These are phyloP conservation scores for Malacoraja senta DNA, from an alignment of 2,797 vertebrate species.

Conservation along the genomic window DNA sequence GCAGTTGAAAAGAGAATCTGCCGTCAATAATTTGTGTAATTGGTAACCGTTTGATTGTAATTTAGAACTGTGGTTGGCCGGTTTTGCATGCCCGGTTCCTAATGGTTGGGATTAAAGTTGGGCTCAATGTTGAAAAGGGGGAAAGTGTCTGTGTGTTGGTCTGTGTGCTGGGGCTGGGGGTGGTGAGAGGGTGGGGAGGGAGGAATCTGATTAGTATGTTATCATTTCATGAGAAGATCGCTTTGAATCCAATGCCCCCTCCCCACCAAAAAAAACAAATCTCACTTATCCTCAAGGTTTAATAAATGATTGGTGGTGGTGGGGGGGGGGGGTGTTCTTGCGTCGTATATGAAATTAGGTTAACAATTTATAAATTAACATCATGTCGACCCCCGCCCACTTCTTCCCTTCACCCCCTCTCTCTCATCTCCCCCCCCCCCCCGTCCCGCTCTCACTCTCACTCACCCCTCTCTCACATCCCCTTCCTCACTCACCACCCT, in stretches of 20 bases:
- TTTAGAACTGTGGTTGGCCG: conserved; percentile 99
- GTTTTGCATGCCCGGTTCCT: conserved; percentile 99
- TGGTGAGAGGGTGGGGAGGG: neutral
- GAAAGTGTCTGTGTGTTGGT: conserved; percentile 56
- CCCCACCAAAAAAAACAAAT: neutral
- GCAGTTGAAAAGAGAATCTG: conserved; percentile 99
- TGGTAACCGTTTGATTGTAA: conserved; percentile 99
- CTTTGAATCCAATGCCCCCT: neutral
- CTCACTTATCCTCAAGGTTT: neutral
- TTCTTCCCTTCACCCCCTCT: too few species aligned
- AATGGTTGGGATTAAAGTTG: conserved; percentile 99
- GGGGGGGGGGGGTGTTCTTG: neutral
- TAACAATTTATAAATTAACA: conserved; percentile 28
- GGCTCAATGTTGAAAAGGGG: conserved; percentile 98
- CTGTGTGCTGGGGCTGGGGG: too few species aligned
- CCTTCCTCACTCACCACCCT: too few species aligned
- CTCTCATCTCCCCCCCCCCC: too few species aligned
- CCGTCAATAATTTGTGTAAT: conserved; percentile 99
- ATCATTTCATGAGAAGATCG: conserved; percentile 25
- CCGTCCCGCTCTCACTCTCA: too few species aligned
- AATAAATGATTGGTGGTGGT: conserved; percentile 8
- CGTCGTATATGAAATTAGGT: neutral
- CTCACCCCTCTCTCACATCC: too few species aligned
- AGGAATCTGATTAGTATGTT: neutral
- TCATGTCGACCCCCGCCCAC: neutral